Conservation (phyloP, 2,797 vertebrate species). For the Zalophus californianus region DNA sequence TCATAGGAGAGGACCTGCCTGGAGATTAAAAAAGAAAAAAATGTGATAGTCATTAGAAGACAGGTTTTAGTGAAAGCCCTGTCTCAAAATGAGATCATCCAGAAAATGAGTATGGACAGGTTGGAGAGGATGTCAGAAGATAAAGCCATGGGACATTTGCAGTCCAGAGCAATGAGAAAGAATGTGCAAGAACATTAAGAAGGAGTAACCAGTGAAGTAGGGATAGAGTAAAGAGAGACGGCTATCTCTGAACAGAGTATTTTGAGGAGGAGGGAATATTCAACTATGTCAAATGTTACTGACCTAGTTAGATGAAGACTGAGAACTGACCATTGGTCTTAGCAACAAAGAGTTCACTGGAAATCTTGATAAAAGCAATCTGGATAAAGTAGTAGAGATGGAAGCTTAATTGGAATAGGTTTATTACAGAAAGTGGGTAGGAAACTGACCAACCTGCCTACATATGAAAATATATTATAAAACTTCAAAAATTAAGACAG, state of each 20-base stretch:
- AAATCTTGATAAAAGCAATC: background rate
- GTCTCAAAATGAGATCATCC: background rate
- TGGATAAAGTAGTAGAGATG: background rate
- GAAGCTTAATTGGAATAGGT: background rate
- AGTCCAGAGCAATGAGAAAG: background rate
- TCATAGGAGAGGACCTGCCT: background rate
- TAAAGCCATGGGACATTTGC: background rate
- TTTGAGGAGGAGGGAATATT: background rate
- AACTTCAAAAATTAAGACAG: conserved; percentile 44
- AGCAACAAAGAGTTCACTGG: background rate
- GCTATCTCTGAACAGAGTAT: background rate
- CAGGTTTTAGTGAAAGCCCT: background rate
- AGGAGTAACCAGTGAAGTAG: background rate
- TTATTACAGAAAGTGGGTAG: background rate
- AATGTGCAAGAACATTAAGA: background rate
- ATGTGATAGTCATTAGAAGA: background rate
- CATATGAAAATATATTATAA: background rate
- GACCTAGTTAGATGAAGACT: background rate
- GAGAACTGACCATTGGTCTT: background rate
- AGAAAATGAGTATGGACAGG: background rate
- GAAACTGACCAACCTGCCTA: background rate
- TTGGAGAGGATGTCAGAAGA: background rate
- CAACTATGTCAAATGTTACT: background rate
- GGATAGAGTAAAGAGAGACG: background rate
- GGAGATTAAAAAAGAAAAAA: background rate